A percentile compares a stretch with the other conserved stretches of the same genome.
These are phyloP conservation scores for Megaptera novaeangliae DNA, from an alignment of 2,113 vertebrate species.

Conservation along the genomic window DNA sequence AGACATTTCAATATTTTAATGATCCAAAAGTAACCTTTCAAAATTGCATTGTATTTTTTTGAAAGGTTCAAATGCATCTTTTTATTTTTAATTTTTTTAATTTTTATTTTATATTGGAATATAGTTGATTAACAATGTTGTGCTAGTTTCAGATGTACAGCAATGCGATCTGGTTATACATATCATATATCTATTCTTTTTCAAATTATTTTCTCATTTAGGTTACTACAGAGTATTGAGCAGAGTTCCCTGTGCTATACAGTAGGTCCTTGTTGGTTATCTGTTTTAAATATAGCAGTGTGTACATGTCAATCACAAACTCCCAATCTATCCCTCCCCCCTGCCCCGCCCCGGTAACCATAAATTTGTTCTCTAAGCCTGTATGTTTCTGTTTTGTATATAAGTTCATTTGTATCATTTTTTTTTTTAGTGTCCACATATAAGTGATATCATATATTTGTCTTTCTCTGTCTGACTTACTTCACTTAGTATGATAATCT, in stretches of 20 bases:
- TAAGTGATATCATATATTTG: background rate
- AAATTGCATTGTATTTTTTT: background rate
- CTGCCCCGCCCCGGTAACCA: background rate
- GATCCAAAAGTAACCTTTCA: background rate
- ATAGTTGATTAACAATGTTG: background rate
- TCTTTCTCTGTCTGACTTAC: background rate
- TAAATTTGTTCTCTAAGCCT: background rate
- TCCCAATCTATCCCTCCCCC: background rate
- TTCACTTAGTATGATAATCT: background rate
- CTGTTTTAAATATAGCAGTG: background rate
- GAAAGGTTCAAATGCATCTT: background rate
- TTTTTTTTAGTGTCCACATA: background rate
- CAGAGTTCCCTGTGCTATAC: background rate
- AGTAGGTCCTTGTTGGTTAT: background rate
- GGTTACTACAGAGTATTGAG: background rate
- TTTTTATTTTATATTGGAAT: background rate
- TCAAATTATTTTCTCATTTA: background rate
- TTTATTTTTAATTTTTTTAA: background rate
- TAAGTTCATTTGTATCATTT: background rate
- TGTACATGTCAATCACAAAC: background rate
- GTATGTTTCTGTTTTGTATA: background rate
- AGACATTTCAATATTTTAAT: background rate
- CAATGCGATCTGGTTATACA: rapidly evolving
- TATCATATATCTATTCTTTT: background rate
- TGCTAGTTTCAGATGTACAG: background rate